These are phyloP conservation scores for Muscidifurax raptorellus DNA, from an alignment of 1,140 invertebrate genomes.

Conservation along the genomic window DNA sequence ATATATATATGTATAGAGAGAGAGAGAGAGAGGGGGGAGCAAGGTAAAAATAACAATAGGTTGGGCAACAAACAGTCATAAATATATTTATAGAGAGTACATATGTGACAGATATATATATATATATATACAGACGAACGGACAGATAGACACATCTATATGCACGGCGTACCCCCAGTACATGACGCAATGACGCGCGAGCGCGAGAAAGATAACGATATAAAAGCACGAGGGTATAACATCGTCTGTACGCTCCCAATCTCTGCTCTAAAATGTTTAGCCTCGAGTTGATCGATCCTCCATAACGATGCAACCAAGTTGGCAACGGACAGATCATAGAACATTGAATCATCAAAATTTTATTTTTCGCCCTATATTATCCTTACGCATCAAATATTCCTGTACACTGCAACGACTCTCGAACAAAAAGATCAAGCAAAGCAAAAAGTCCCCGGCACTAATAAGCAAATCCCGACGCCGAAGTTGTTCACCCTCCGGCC, in stretches of 20 bases:
- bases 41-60: constrained; percentile 50
- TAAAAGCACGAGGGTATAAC: too few species aligned
- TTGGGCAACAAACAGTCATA: constrained; percentile 51
- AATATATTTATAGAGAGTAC: constrained; percentile 49
- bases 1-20: too few species aligned
- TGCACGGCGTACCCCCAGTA: constrained; percentile 71
- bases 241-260: constrained; percentile 64
- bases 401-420: too few species aligned
- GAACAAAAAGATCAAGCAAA: too few species aligned
- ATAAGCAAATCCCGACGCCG: background rate
- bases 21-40: too few species aligned
- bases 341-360: background rate
- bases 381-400: too few species aligned
- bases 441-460: too few species aligned
- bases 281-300: background rate
- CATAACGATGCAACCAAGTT: too few species aligned
- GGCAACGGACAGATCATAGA: too few species aligned
- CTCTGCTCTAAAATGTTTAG: constrained; percentile 24
- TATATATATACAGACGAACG: constrained; percentile 61
- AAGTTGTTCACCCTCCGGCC: too few species aligned
- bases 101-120: constrained; percentile 46
- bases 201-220: background rate
- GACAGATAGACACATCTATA: constrained; percentile 67
- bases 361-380: too few species aligned
- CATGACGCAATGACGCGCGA: constrained; percentile 58